Evolutionary conservation across 2,888 invertebrate species (phyloP), one percentile per base, ranked within the genome.

Genomic region (Ischnura elegans): DNA sequence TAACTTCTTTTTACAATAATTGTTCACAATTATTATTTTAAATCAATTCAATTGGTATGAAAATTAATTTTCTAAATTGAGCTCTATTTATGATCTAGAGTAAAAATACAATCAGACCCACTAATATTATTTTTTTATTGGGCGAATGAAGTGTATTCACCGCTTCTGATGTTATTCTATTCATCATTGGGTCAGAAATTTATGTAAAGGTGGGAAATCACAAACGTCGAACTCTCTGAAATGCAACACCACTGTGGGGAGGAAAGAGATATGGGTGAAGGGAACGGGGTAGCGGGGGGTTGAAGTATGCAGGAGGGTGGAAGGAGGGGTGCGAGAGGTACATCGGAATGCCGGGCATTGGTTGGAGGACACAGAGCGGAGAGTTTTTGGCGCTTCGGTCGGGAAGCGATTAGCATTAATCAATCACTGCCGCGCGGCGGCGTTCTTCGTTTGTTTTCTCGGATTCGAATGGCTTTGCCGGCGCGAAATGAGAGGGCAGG

Each of bases 401-500:
- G 42, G 87, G 87, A 42, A 55, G 36, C 61, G 90, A 90, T 90
- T 90, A 61, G 90, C 90, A 90, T 90, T 90, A 90, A 90, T 90
- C 90, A 90, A 90, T 90, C 90, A 90, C 90, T 43, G 21, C 55
- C 90, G 90, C 36, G 61, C 61, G 55, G 19, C 61, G 43, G 43
- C 66, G 61, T 90, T 61, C 55, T 90, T 61, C 55, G 66, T 66
- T 90, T 90, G 90, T 90, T 90, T 90, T 90, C 90, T 61, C 90
- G 61, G 61, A 43, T 90, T 90, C 61, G 66, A 55, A 90, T 55
- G 42, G 87, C 55, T 87, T 51, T n/a, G 55, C 43, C 21, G 10
- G 29, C 25, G 90, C 29, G 90, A 61, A 42, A 47, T n/a, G 4
- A 16, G 5, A 43, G 45, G 86, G 45, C 4, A 25, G 10, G 42